A percentile compares a stretch with the other conserved stretches of the same genome.
Evolutionary conservation across 2,797 vertebrate genomes (phyloP).

Genomic region (Pyrocephalus nanus): DNA sequence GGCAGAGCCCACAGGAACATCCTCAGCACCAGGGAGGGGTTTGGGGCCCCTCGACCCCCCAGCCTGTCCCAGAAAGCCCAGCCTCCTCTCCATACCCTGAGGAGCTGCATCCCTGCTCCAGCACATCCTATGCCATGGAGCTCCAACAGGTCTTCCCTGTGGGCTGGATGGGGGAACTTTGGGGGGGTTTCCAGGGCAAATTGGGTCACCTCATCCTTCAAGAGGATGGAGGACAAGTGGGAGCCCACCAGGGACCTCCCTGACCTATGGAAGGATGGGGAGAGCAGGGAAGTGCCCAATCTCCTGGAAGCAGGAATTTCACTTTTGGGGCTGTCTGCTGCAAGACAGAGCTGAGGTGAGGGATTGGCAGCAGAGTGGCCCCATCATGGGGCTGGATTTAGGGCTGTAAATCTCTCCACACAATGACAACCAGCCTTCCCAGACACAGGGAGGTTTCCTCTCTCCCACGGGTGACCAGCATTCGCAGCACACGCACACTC

Average conservation of each 20-base stretch:
- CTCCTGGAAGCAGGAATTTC: not conserved
- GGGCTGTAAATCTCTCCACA: not conserved
- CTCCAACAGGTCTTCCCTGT: not conserved
- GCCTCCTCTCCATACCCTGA: not conserved
- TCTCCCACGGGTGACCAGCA: not conserved
- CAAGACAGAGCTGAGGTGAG: not conserved
- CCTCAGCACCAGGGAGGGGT: not conserved
- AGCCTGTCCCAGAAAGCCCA: not conserved
- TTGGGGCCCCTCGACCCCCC: not conserved
- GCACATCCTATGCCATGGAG: fast-evolving
- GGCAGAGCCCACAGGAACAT: not conserved
- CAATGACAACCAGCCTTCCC: not conserved
- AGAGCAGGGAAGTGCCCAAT: not conserved
- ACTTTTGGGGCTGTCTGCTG: not conserved
- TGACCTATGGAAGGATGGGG: not conserved
- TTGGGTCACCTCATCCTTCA: not conserved
- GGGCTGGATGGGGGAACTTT: not conserved
- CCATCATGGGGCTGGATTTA: fast-evolving
- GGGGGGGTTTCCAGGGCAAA: not conserved
- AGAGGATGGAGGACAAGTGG: not conserved
- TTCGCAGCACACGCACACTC: fast-evolving
- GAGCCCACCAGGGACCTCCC: not conserved
- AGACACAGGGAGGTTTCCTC: not conserved
- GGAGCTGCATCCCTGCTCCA: not conserved
- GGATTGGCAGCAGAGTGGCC: not conserved